A percentile compares a stretch with the other conserved stretches of the same genome.
Conservation (phyloP, 37 sponge, comb jelly and placozoan species). For the Bolinopsis microptera region DNA sequence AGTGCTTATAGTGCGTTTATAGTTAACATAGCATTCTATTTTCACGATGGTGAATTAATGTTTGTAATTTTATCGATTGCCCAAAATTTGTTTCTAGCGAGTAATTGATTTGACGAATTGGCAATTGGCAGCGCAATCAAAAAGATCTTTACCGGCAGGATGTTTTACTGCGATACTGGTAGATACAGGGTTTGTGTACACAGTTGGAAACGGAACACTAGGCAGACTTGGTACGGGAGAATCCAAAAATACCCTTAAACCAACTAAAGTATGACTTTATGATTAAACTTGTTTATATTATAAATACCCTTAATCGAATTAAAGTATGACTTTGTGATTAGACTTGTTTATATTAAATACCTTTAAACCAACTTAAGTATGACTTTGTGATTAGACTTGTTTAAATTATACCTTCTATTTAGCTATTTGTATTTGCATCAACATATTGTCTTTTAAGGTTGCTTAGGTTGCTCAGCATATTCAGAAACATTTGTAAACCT, state of each 20-base stretch:
- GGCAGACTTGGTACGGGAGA: conserved; percentile 48
- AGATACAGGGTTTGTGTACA: not conserved
- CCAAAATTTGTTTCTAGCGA: too few species aligned
- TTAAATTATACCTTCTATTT: not conserved
- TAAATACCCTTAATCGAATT: not conserved
- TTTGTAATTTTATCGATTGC: too few species aligned
- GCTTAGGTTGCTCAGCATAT: too few species aligned
- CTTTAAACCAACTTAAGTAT: not conserved
- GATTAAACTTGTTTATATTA: not conserved
- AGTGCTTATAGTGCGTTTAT: too few species aligned
- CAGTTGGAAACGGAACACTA: conserved; percentile 57
- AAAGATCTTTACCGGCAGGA: too few species aligned
- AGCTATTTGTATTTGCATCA: too few species aligned
- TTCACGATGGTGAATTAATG: too few species aligned
- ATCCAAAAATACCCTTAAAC: not conserved
- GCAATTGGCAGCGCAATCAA: too few species aligned
- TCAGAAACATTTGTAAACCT: too few species aligned
- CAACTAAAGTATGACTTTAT: not conserved
- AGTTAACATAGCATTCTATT: too few species aligned
- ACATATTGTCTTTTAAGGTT: too few species aligned
- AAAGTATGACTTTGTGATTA: not conserved
- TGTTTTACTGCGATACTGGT: conserved; percentile 31
- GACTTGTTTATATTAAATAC: not conserved
- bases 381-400: not conserved
- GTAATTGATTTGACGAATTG: too few species aligned